These are phyloP conservation scores for Meloidogyne exigua DNA, from an alignment of 1,140 invertebrate genomes.

Conservation along the genomic window DNA sequence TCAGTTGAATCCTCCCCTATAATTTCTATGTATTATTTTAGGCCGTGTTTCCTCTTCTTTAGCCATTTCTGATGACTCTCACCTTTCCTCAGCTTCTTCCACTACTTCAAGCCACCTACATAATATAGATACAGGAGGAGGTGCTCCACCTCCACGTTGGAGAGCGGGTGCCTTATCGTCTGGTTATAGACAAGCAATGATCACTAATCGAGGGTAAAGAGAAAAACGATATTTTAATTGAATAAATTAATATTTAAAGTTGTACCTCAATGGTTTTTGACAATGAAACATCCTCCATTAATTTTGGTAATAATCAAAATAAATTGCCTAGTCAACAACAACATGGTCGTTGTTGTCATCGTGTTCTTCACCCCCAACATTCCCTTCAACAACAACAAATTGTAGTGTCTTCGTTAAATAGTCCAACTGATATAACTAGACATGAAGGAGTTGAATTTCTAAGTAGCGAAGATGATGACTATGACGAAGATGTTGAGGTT, in stretches of 20 bases:
- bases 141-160: neutral
- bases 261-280: conserved; percentile 4
- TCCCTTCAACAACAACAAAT: neutral
- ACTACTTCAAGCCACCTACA: neutral
- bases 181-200: neutral
- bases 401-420: neutral
- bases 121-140: neutral
- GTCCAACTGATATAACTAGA: too few species aligned
- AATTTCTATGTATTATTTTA: neutral
- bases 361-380: conserved; percentile 10
- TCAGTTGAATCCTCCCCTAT: too few species aligned
- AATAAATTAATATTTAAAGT: too few species aligned
- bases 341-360: too few species aligned
- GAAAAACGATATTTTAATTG: neutral
- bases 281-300: neutral
- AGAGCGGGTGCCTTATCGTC: neutral
- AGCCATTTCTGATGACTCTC: neutral
- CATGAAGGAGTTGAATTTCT: neutral
- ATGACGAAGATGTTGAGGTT: conserved; percentile 36
- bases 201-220: neutral
- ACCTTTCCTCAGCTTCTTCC: neutral
- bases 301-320: too few species aligned
- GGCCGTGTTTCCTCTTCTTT: neutral
- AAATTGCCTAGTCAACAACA: too few species aligned
- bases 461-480: conserved; percentile 6